These are phyloP conservation scores for Sarcophaga bullata DNA, from an alignment of 1,140 invertebrate species.

Conservation along the genomic window DNA sequence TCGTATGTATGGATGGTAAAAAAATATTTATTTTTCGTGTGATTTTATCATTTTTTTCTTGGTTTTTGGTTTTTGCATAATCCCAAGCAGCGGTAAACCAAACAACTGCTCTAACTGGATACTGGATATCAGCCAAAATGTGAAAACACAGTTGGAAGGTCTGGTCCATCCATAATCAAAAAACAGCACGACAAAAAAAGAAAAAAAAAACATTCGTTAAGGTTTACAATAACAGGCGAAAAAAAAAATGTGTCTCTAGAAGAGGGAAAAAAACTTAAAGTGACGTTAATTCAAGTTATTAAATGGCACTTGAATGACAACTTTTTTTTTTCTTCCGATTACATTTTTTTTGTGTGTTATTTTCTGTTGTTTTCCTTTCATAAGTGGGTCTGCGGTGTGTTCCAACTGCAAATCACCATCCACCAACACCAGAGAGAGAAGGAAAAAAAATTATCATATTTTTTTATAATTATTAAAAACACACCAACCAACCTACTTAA, in stretches of 20 bases:
- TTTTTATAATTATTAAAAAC: not conserved
- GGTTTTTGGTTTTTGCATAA: not conserved
- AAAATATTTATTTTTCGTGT: no score
- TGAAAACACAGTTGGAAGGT: not conserved
- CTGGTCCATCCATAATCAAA: conserved; percentile 2
- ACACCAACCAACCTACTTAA: not conserved
- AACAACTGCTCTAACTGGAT: not conserved
- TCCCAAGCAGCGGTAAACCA: not conserved
- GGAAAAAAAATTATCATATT: not conserved
- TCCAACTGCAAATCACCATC: not conserved
- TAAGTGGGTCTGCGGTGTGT: not conserved
- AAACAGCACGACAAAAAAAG: no score
- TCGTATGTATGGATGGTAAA: no score
- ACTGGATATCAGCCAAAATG: not conserved
- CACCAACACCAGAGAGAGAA: not conserved
- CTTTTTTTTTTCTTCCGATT: not conserved
- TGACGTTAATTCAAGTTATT: not conserved
- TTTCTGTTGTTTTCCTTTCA: not conserved
- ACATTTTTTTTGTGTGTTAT: not conserved
- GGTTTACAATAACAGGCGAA: no score
- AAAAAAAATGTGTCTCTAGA: not conserved
- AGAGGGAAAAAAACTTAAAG: not conserved
- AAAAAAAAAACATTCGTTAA: no score
- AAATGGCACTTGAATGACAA: conserved; percentile 14
- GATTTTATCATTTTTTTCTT: no score